phyloP scores from a whole-genome alignment of 2,113 vertebrate genomes.

The Lynx canadensis region DNA sequence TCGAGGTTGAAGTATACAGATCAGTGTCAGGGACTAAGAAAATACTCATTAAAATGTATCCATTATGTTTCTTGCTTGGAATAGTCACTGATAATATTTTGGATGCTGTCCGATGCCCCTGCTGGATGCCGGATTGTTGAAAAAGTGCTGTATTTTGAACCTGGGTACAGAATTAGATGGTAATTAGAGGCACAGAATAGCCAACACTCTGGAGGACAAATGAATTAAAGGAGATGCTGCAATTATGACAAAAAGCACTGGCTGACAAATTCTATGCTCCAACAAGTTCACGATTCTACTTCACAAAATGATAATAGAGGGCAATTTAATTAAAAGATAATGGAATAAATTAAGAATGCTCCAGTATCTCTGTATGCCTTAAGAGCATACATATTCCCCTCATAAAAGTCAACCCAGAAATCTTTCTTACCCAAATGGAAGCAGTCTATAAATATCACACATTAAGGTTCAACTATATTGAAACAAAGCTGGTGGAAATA shows the following conservation, averaged over 20 bases:
- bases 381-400: conserved; percentile 60
- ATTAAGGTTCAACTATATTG: conserved; percentile 50
- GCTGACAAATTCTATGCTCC: conserved; percentile 53
- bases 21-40: background rate
- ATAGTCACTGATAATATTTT: background rate
- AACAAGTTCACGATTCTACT: conserved; percentile 64
- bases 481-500: conserved; percentile 56
- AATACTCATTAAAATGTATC: background rate
- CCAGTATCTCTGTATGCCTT: conserved; percentile 58
- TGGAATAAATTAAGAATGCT: conserved; percentile 75
- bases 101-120: background rate
- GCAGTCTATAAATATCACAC: conserved; percentile 61
- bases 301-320: conserved; percentile 61
- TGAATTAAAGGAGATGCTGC: background rate
- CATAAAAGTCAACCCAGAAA: conserved; percentile 53
- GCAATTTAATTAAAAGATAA: conserved; percentile 81
- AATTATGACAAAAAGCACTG: conserved; percentile 23
- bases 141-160: background rate
- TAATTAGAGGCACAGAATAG: background rate
- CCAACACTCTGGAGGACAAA: conserved; percentile 49
- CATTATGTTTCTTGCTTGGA: background rate
- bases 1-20: background rate
- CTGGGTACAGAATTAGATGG: background rate
- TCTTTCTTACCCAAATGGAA: conserved; percentile 62
- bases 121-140: background rate